phyloP scores from a whole-genome alignment of 2,797 vertebrate genomes.

The Macroramphosus scolopax region DNA sequence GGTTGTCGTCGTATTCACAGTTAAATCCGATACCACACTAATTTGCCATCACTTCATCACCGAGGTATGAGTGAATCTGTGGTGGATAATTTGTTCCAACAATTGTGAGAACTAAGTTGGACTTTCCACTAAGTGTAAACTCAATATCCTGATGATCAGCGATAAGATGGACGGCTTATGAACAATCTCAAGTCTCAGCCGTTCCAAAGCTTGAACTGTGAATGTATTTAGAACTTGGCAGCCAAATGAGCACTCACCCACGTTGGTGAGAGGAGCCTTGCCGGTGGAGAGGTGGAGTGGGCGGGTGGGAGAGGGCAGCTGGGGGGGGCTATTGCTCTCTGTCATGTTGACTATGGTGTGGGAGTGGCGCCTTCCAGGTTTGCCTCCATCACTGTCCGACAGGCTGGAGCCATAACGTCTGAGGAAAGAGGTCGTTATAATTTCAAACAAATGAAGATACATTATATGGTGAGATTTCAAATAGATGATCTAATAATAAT shows the following conservation, averaged over 20 bases:
- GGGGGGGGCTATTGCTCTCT: slow-evolving; percentile 84
- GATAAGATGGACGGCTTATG: slow-evolving; percentile 15
- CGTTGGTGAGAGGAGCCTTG: slow-evolving; percentile 86
- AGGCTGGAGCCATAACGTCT: slow-evolving; percentile 86
- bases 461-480: slow-evolving; percentile 3
- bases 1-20: slow-evolving; percentile 10
- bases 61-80: slow-evolving; percentile 3
- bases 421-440: slow-evolving; percentile 15
- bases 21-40: slow-evolving; percentile 7
- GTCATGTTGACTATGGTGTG: slow-evolving; percentile 85
- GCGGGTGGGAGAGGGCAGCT: slow-evolving; percentile 87
- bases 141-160: slow-evolving; percentile 1
- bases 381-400: slow-evolving; percentile 79
- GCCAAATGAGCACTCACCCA: slow-evolving; percentile 80
- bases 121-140: slow-evolving; percentile 14
- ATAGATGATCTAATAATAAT: not conserved
- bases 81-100: slow-evolving; percentile 12
- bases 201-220: slow-evolving; percentile 17
- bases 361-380: slow-evolving; percentile 89
- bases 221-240: slow-evolving; percentile 45
- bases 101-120: not conserved
- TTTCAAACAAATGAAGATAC: slow-evolving; percentile 1
- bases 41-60: slow-evolving; percentile 12
- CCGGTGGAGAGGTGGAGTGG: slow-evolving; percentile 77
- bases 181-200: slow-evolving; percentile 21